phyloP scores from a whole-genome alignment of 2,888 invertebrate genomes.

The Argyra leucocephala region DNA sequence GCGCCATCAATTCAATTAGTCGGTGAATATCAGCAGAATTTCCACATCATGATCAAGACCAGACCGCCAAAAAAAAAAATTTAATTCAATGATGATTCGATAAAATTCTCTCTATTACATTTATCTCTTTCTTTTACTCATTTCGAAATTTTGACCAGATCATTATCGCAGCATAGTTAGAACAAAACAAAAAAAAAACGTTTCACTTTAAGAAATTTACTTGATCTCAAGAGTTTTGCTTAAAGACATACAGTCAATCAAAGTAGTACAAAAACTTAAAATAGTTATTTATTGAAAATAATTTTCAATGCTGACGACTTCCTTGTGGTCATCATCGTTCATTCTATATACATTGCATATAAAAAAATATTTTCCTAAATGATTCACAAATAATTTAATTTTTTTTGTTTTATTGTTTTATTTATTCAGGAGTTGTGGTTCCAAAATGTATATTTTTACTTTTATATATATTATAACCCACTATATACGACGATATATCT shows the following conservation, averaged over 20 bases:
- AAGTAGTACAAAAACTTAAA: not conserved
- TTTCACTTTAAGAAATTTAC: not conserved
- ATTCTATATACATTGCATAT: not conserved
- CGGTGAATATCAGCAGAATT: not conserved
- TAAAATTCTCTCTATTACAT: too few relatives aligned
- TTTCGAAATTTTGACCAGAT: too few relatives aligned
- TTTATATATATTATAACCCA: too few relatives aligned
- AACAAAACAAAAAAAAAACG: not conserved
- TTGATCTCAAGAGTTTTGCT: not conserved
- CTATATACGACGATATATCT: too few relatives aligned
- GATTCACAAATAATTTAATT: not conserved
- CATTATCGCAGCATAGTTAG: not conserved
- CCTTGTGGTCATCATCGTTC: not conserved
- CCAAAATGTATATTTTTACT: not conserved
- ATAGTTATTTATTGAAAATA: not conserved
- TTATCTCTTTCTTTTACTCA: too few relatives aligned
- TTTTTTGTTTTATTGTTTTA: not conserved
- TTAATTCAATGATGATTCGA: too few relatives aligned
- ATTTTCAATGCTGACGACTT: not conserved
- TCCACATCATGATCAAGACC: not conserved
- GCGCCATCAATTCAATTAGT: slow-evolving; percentile 4
- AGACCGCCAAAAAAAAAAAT: too few relatives aligned
- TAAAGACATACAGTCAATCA: not conserved
- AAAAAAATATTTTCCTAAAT: not conserved
- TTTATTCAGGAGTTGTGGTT: not conserved